Evolutionary conservation across 2,888 invertebrate species (phyloP).

Genomic region (Strigamia crassipes): DNA sequence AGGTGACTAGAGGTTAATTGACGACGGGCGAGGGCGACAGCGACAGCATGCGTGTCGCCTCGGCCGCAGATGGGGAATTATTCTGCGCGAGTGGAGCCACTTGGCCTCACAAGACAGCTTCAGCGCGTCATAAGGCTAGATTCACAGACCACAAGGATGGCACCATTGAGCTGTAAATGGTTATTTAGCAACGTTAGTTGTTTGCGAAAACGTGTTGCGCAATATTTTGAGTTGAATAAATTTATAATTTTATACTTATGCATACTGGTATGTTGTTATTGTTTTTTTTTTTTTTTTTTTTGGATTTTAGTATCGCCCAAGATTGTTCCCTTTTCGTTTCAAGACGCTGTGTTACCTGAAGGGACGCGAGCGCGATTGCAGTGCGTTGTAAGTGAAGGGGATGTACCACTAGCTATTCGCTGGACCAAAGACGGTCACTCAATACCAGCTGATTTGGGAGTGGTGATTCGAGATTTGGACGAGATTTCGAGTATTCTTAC

Average conservation of each 20-base stretch:
- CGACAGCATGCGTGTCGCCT: slow-evolving; percentile 26
- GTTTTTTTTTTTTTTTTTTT: background rate
- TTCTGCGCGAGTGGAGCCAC: slow-evolving; percentile 40
- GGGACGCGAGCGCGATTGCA: slow-evolving; percentile 49
- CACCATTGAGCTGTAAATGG: slow-evolving; percentile 19
- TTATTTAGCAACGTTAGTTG: slow-evolving; percentile 36
- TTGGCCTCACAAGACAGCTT: slow-evolving; percentile 32
- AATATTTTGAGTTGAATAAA: background rate
- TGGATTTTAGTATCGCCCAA: slow-evolving; percentile 48
- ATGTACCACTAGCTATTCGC: slow-evolving; percentile 48
- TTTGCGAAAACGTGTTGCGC: background rate
- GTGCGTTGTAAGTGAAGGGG: slow-evolving; percentile 50
- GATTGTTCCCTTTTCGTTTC: slow-evolving; percentile 49
- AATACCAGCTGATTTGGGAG: slow-evolving; percentile 44
- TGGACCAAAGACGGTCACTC: slow-evolving; percentile 49
- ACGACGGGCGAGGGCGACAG: slow-evolving; percentile 32
- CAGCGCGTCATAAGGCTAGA: slow-evolving; percentile 35
- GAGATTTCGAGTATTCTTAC: slow-evolving; percentile 50
- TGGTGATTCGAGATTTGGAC: slow-evolving; percentile 49
- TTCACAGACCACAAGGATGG: slow-evolving; percentile 32
- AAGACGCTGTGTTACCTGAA: slow-evolving; percentile 48
- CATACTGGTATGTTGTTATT: background rate
- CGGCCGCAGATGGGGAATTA: slow-evolving; percentile 42
- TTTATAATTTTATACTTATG: background rate
- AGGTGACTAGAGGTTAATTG: slow-evolving; percentile 38